Evolutionary conservation across 2,113 vertebrate species (phyloP).

Genomic region (Dolichotis patagonum): DNA sequence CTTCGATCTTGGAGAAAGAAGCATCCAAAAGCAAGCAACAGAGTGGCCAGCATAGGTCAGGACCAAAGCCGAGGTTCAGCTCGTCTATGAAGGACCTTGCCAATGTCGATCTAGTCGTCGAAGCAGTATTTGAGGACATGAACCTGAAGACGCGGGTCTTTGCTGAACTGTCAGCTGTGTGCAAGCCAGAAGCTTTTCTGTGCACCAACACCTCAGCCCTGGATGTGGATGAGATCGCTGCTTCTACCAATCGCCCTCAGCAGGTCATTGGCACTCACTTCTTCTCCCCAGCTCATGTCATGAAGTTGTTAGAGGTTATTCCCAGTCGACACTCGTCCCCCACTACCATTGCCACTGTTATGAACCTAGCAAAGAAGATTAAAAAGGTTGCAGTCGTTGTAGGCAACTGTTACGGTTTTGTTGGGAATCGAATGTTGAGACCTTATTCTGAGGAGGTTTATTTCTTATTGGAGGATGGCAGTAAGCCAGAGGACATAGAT

Average conservation of each 20-base stretch:
- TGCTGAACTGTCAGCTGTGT: slow-evolving; percentile 88
- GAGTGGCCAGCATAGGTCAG: slow-evolving; percentile 65
- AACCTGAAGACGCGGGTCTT: slow-evolving; percentile 92
- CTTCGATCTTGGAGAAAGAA: slow-evolving; percentile 87
- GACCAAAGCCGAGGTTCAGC: slow-evolving; percentile 85
- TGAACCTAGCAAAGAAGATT: slow-evolving; percentile 91
- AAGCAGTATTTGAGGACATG: slow-evolving; percentile 96
- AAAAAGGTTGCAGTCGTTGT: slow-evolving; percentile 93
- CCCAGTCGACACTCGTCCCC: slow-evolving; percentile 89
- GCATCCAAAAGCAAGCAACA: slow-evolving; percentile 82
- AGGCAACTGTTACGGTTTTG: slow-evolving; percentile 94
- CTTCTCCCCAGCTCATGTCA: slow-evolving; percentile 94
- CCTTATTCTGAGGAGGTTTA: slow-evolving; percentile 86
- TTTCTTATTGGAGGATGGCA: slow-evolving; percentile 95
- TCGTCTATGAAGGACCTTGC: slow-evolving; percentile 83
- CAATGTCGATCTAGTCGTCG: slow-evolving; percentile 92
- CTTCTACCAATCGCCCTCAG: slow-evolving; percentile 86
- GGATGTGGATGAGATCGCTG: slow-evolving; percentile 92
- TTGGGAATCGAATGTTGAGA: slow-evolving; percentile 93
- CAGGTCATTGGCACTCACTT: slow-evolving; percentile 96
- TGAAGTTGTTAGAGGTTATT: slow-evolving; percentile 95
- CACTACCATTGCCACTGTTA: slow-evolving; percentile 89
- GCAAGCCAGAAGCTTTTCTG: slow-evolving; percentile 89
- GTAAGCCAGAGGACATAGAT: slow-evolving; percentile 91
- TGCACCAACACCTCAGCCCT: slow-evolving; percentile 94